A percentile compares a stretch with the other conserved stretches of the same genome.
phyloP scores from a whole-genome alignment of 2,113 vertebrate genomes.

The Etheostoma cragini region DNA sequence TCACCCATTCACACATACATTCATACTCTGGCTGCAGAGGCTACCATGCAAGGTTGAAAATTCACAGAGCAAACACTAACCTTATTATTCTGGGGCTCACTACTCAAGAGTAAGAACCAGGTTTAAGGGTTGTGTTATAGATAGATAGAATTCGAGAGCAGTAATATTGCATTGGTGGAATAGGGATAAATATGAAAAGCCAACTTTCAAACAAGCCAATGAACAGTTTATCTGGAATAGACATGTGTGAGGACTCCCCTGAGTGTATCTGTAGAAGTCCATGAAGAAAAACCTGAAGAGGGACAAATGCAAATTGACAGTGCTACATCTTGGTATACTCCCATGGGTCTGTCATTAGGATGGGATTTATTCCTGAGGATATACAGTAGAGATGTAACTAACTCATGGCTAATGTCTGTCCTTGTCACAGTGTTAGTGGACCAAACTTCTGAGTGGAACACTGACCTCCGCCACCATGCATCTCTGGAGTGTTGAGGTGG shows the following conservation, averaged over 20 bases:
- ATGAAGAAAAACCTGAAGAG: too few relatives aligned
- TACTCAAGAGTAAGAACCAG: too few relatives aligned
- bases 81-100: too few relatives aligned
- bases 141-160: not conserved
- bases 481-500: constrained; percentile 59
- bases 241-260: not conserved
- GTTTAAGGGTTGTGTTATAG: not conserved
- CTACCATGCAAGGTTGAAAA: too few relatives aligned
- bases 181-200: not conserved
- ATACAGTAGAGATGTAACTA: not conserved
- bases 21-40: too few relatives aligned
- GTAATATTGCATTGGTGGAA: not conserved
- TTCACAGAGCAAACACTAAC: too few relatives aligned
- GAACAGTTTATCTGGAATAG: not conserved
- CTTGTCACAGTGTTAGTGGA: constrained; percentile 58
- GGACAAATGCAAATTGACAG: constrained; percentile 17
- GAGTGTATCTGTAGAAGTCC: not conserved
- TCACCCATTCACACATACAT: too few relatives aligned
- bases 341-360: not conserved
- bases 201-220: not conserved
- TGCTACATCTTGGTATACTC: constrained; percentile 1
- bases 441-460: constrained; percentile 1
- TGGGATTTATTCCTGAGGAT: not conserved
- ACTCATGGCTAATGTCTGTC: constrained; percentile 9
- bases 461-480: constrained; percentile 48